Evolutionary conservation across 1,140 invertebrate genomes (phyloP), one percentile per base, ranked within the genome.

Genomic region (Cyclina sinensis): DNA sequence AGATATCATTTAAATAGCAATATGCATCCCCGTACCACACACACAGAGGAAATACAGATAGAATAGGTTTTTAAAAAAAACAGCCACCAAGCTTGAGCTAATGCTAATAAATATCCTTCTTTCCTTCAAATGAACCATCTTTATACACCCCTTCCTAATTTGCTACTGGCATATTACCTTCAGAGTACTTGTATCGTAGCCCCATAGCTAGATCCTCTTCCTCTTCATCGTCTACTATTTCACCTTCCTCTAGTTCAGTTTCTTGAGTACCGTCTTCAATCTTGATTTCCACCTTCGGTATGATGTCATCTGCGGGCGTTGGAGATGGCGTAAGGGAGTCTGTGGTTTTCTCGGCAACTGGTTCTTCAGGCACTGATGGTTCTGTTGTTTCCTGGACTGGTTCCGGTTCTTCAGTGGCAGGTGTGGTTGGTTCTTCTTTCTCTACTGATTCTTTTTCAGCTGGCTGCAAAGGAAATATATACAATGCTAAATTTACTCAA

Each of bases 141-240:
- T n/a, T n/a, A n/a, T n/a, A n/a, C n/a, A n/a, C n/a, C n/a, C n/a
- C n/a, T n/a, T n/a, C n/a, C n/a, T n/a, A n/a, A n/a, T n/a, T n/a
- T n/a, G n/a, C n/a, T n/a, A n/a, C n/a, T n/a, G n/a, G n/a, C n/a
- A n/a, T n/a, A 54, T 9, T 91, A 94, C 94, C 92, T 91, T 94
- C 93, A 68, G 92, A 91, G 80, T 94, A 94, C 43, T 90, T 92
- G 80, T 94, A 94, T 89, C 90, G 91, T 4, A 92, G 78, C 62
- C 83, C 82, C 18, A 43, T 39, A 18, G 30, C 70, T n/a, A 70
- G 14, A 18, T 86, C 89, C 46, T 91, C 84, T 30, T 76, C 59
- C 18, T 85, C 85, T 46, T 85, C 48, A 46, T 76, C 35, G 24
- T 88, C 88, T 57, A 37, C 48, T 27, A 86, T 85, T 46, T 80